These are phyloP conservation scores for Cyanistes caeruleus DNA, from an alignment of 2,113 vertebrate species.

Conservation along the genomic window DNA sequence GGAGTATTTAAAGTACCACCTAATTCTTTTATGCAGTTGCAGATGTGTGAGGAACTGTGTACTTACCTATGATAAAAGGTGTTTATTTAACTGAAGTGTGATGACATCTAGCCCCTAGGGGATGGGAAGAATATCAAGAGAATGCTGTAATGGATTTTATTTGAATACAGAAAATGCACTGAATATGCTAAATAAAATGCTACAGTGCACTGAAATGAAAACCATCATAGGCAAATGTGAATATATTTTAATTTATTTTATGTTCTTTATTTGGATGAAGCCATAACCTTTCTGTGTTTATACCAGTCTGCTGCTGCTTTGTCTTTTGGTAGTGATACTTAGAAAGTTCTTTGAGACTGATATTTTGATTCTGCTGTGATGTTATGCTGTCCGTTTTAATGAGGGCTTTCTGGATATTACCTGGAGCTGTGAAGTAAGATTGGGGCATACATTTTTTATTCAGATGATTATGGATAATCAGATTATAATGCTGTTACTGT, in stretches of 20 bases:
- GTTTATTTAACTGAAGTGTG: neutral
- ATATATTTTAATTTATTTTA: neutral
- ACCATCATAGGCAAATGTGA: neutral
- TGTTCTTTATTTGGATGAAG: neutral
- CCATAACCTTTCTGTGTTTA: neutral
- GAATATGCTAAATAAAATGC: neutral
- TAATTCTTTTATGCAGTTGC: neutral
- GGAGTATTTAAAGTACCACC: neutral
- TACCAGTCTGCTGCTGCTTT: neutral
- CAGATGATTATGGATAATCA: neutral
- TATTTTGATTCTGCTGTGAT: neutral
- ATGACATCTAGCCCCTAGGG: neutral
- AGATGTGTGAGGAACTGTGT: neutral
- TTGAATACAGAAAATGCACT: neutral
- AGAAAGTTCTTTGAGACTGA: neutral
- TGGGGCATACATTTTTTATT: neutral
- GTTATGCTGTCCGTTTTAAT: neutral
- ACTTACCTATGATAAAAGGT: neutral
- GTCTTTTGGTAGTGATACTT: neutral
- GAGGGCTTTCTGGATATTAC: neutral
- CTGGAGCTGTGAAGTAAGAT: neutral
- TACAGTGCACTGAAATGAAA: neutral
- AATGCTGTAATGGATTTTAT: neutral
- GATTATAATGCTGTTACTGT: neutral
- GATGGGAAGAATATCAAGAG: neutral